Evolutionary conservation across 2,797 vertebrate species (phyloP), one percentile per base, ranked within the genome.

Genomic region (Rhinatrema bivittatum): DNA sequence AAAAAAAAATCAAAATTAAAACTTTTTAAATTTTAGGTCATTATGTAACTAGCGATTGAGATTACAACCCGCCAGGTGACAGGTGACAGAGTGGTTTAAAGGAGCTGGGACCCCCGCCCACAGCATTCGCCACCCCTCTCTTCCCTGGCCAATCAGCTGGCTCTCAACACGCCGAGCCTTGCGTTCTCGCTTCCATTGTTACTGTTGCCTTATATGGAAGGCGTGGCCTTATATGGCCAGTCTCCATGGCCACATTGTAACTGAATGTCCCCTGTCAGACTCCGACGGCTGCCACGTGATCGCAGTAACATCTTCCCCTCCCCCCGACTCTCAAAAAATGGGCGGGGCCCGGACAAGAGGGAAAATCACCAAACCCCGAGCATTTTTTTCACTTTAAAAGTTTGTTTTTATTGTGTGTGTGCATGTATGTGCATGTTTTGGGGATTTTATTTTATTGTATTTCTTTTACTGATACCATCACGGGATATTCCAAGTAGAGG

Each of bases 161-260:
- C 15, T 12, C 2, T 7, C 7, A 7, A 7, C 5, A 10, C n/a
- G n/a, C n/a, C n/a, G n/a, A n/a, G n/a, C n/a, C n/a, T n/a, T n/a
- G n/a, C n/a, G n/a, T n/a, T n/a, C n/a, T n/a, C n/a, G n/a, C n/a
- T n/a, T n/a, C n/a, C n/a, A n/a, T n/a, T n/a, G n/a, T n/a, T 9
- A 7, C 7, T 15, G 25, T 22, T n/a, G n/a, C 80, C 80, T 72
- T 72, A 83, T 83, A 67, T 70, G 43, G 10, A 67, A 69, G 20
- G 45, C 62, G 78, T 77, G 70, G 68, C 44, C 56, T 29, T 20
- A 58, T 51, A n/a, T 39, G 41, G 83, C 68, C 42, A 35, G 37
- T 51, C 45, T 27, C 32, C 39, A 34, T 31, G 36, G 41, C 29
- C 42, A 32, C 41, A 21, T 33, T 35, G 47, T 32, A 38, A 34